These are phyloP conservation scores for Tyrannus savana DNA, from an alignment of 2,113 vertebrate species.

Conservation along the genomic window DNA sequence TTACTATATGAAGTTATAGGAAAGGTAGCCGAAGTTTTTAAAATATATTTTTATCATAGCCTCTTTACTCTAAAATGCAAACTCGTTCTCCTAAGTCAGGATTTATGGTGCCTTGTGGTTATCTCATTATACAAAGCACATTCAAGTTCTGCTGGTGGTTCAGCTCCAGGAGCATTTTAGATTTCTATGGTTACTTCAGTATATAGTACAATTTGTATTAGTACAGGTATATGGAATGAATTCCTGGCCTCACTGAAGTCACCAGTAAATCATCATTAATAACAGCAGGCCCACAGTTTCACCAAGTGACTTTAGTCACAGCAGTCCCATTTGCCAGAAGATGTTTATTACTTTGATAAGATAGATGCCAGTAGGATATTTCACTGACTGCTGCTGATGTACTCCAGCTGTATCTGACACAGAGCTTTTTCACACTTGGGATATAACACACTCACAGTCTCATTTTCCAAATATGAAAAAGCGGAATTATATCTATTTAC, in stretches of 20 bases:
- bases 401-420: neutral
- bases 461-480: neutral
- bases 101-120: neutral
- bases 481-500: neutral
- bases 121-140: neutral
- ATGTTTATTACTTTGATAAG: neutral
- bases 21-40: neutral
- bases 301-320: neutral
- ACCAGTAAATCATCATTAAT: neutral
- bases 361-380: neutral
- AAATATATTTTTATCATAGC: neutral
- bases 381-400: neutral
- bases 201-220: neutral
- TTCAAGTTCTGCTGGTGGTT: neutral
- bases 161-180: neutral
- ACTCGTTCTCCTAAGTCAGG: neutral
- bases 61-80: conserved; percentile 8
- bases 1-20: neutral
- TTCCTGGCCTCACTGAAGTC: neutral
- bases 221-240: neutral
- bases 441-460: neutral
- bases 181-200: neutral
- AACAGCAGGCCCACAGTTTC: neutral
- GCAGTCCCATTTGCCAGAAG: neutral
- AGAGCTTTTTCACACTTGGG: neutral